Evolutionary conservation across 2,113 vertebrate genomes (phyloP).

Genomic region (Pipa parva): DNA sequence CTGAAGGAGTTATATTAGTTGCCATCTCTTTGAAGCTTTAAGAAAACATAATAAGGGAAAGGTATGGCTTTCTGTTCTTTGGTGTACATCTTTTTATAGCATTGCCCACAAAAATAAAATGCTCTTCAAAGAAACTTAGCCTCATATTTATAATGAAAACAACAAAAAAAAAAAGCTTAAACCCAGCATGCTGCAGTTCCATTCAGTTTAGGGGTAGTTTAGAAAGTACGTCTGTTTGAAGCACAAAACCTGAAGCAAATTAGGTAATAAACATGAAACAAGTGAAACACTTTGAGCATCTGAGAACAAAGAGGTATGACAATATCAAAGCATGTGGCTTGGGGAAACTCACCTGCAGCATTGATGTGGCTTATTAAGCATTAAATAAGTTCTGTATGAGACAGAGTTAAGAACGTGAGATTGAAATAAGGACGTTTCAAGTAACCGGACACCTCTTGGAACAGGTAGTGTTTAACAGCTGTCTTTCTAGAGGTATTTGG

Average conservation of each 20-base stretch:
- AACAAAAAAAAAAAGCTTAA: too few species aligned
- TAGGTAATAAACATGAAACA: constrained; percentile 1
- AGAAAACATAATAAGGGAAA: too few species aligned
- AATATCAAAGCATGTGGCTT: constrained; percentile 44
- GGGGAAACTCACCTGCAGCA: constrained; percentile 41
- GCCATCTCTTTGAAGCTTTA: too few species aligned
- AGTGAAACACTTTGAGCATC: background rate
- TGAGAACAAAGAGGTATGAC: constrained; percentile 25
- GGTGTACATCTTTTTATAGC: too few species aligned
- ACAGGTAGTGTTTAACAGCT: constrained; percentile 42
- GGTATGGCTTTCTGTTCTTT: too few species aligned
- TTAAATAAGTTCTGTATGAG: background rate
- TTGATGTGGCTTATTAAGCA: constrained; percentile 46
- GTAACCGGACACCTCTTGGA: constrained; percentile 8
- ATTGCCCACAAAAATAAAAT: too few species aligned
- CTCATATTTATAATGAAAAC: too few species aligned
- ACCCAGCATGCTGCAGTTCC: too few species aligned
- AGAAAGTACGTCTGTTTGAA: constrained; percentile 1
- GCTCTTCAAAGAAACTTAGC: too few species aligned
- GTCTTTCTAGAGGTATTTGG: fast-evolving
- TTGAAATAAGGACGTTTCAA: constrained; percentile 4
- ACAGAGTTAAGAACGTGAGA: constrained; percentile 7
- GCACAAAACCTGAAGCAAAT: background rate
- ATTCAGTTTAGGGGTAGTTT: too few species aligned
- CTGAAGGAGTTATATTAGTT: too few species aligned